Percentiles rank a stretch among this genome's conserved stretches.
phyloP scores from a whole-genome alignment of 2,888 invertebrate genomes.

The Luperina testacea region DNA sequence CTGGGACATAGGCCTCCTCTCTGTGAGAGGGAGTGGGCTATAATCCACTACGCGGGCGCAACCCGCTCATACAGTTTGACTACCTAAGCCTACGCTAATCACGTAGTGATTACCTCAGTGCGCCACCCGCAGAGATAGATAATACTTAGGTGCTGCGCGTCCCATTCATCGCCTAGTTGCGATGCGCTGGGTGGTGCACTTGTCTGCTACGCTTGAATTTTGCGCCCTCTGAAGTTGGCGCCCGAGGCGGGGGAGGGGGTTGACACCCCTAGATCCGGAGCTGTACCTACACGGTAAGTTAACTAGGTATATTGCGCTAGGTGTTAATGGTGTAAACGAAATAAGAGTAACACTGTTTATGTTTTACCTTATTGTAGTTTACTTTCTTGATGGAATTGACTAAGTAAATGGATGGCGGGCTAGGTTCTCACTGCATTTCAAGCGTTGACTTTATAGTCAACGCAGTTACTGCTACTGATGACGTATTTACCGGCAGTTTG shows the following conservation, averaged over 20 bases:
- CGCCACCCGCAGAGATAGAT: no score
- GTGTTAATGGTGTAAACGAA: not conserved
- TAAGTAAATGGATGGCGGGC: not conserved
- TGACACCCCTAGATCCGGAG: not conserved
- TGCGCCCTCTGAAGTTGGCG: not conserved
- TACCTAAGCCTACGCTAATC: not conserved
- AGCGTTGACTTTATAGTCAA: not conserved
- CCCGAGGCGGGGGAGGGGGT: not conserved
- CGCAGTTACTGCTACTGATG: not conserved
- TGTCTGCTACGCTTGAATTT: not conserved
- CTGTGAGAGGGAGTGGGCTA: no score
- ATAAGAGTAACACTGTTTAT: slow-evolving; percentile 20
- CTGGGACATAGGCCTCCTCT: no score
- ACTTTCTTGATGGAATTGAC: not conserved
- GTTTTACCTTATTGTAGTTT: slow-evolving; percentile 4
- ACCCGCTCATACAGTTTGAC: not conserved
- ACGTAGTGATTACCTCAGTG: no score
- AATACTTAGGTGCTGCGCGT: not conserved
- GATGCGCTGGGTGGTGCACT: no score
- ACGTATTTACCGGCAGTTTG: slow-evolving; percentile 1
- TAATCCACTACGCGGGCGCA: no score
- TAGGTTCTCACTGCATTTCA: not conserved
- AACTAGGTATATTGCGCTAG: not conserved
- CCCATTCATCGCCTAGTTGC: not conserved
- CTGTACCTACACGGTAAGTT: not conserved